phyloP scores from a whole-genome alignment of 1,140 invertebrate species.

The Pantala flavescens region DNA sequence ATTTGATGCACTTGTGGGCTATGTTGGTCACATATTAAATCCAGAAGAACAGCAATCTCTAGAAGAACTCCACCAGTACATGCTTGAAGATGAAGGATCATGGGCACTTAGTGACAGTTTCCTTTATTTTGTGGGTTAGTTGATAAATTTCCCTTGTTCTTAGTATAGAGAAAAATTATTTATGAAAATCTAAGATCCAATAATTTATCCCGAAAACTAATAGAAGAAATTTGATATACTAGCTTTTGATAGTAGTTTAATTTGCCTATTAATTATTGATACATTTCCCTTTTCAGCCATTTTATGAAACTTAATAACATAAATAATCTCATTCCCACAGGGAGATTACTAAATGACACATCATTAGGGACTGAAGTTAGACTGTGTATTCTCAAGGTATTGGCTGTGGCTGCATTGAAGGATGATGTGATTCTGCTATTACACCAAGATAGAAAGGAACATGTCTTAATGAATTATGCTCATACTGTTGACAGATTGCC shows the following conservation, averaged over 20 bases:
- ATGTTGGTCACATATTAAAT: conserved; percentile 51
- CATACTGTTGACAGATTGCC: conserved; percentile 68
- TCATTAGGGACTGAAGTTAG: conserved; percentile 44
- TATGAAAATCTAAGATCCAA: too few species aligned
- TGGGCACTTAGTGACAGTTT: conserved; percentile 86
- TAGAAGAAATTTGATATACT: too few species aligned
- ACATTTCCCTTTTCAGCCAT: too few species aligned
- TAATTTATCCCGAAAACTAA: too few species aligned
- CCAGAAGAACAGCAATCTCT: conserved; percentile 59
- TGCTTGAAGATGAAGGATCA: conserved; percentile 75
- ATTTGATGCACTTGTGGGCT: conserved; percentile 48
- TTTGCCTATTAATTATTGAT: too few species aligned
- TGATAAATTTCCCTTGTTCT: conserved; percentile 12
- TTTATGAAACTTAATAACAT: too few species aligned
- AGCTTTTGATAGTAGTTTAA: too few species aligned
- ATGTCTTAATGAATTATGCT: conserved; percentile 82
- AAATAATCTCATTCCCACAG: conserved; percentile 36
- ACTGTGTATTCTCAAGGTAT: conserved; percentile 52
- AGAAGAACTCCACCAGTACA: conserved; percentile 74
- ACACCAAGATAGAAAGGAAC: conserved; percentile 80
- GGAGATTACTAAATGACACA: conserved; percentile 54
- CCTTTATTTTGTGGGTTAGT: conserved; percentile 63
- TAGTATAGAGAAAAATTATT: too few species aligned
- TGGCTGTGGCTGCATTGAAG: conserved; percentile 65
- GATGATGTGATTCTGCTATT: conserved; percentile 82